Percentiles rank a stretch among this genome's conserved stretches.
Evolutionary conservation across 1,140 invertebrate species (phyloP).

Genomic region (Metopolophium dirhodum): DNA sequence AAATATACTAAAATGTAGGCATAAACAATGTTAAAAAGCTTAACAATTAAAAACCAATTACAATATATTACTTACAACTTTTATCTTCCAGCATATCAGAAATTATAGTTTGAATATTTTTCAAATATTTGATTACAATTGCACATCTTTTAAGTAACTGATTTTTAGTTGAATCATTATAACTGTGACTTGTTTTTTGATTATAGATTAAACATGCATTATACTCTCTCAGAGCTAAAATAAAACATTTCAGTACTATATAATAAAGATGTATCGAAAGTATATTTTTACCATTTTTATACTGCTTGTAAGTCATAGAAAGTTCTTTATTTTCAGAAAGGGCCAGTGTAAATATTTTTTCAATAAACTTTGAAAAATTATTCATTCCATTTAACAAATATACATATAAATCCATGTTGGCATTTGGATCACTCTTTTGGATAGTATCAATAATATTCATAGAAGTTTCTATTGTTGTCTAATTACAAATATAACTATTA

Average conservation of each 20-base stretch:
- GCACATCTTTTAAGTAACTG: constrained; percentile 47
- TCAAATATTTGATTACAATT: constrained; percentile 44
- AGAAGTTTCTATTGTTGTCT: constrained; percentile 39
- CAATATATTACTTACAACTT: constrained; percentile 30
- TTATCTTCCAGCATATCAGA: not conserved
- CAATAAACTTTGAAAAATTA: constrained; percentile 40
- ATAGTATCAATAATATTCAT: constrained; percentile 14
- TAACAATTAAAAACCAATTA: not conserved
- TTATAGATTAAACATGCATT: constrained; percentile 31
- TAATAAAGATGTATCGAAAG: not conserved
- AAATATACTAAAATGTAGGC: not conserved
- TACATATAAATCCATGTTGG: not conserved
- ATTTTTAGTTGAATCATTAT: not conserved
- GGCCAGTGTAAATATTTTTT: not conserved
- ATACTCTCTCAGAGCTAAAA: constrained; percentile 35
- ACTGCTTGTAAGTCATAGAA: not conserved
- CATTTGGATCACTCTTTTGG: not conserved
- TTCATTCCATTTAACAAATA: constrained; percentile 7
- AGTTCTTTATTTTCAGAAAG: not conserved
- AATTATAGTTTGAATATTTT: constrained; percentile 5
- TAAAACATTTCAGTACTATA: not conserved
- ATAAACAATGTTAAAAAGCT: not conserved
- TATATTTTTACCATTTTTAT: constrained; percentile 29
- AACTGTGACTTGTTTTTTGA: not conserved
- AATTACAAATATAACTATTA: not conserved